These are phyloP conservation scores for Luscinia luscinia DNA, from an alignment of 2,797 vertebrate genomes.

Conservation along the genomic window DNA sequence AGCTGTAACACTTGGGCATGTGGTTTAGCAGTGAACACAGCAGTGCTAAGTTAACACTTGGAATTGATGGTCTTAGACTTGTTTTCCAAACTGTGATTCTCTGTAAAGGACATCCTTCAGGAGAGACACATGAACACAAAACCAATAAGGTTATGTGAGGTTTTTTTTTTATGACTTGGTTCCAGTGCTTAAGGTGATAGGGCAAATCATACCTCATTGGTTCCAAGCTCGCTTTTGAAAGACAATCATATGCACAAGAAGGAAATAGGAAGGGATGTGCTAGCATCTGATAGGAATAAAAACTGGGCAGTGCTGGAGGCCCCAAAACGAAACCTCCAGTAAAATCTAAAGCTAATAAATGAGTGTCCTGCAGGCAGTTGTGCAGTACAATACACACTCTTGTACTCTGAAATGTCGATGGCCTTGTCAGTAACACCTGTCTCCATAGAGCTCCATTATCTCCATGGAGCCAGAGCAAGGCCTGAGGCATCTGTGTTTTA, in stretches of 20 bases:
- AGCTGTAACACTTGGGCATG: not conserved
- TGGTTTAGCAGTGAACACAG: not conserved
- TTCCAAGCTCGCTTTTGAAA: not conserved
- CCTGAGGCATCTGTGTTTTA: not conserved
- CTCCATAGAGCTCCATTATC: not conserved
- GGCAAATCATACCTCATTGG: not conserved
- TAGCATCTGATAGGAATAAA: not conserved
- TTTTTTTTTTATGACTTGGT: not conserved
- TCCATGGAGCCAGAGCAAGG: not conserved
- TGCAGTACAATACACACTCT: not conserved
- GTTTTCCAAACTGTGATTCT: not conserved
- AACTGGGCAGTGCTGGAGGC: not conserved
- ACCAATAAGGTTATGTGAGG: not conserved
- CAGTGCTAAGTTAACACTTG: not conserved
- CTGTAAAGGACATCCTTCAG: not conserved
- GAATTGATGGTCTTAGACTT: fast-evolving
- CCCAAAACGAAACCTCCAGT: not conserved
- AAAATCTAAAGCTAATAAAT: not conserved
- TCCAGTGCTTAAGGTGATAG: not conserved
- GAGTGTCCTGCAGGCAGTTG: not conserved
- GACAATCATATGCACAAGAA: not conserved
- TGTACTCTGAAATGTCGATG: not conserved
- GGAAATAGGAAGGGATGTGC: not conserved
- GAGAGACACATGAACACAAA: not conserved
- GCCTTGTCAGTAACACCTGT: not conserved